A percentile compares a stretch with the other conserved stretches of the same genome.
Conservation (phyloP, 1,140 invertebrate species). For the Orius insidiosus region DNA sequence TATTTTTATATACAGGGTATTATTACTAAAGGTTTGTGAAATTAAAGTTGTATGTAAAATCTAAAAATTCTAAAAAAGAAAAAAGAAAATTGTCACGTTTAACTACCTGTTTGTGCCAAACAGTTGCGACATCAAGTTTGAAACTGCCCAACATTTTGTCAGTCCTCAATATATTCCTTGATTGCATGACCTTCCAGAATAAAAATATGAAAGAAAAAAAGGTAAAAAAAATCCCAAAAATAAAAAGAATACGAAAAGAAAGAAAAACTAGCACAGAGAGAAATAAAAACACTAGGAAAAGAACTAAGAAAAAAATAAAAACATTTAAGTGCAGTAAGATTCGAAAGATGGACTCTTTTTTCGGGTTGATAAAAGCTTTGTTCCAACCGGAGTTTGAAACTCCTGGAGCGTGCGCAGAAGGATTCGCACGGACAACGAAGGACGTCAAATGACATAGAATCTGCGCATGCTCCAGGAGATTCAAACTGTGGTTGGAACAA, state of each 20-base stretch:
- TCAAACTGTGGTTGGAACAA: too few relatives aligned
- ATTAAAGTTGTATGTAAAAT: background rate
- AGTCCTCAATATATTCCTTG: slow-evolving; percentile 57
- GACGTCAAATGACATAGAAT: too few relatives aligned
- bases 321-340: slow-evolving; percentile 1
- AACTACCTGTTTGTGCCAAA: slow-evolving; percentile 68
- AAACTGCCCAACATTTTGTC: slow-evolving; percentile 66
- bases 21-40: background rate
- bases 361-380: too few relatives aligned
- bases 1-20: too few relatives aligned
- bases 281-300: slow-evolving; percentile 9
- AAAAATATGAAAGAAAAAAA: slow-evolving; percentile 13
- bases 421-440: too few relatives aligned
- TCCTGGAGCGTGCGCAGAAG: too few relatives aligned
- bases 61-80: too few relatives aligned
- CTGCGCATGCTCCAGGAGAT: too few relatives aligned
- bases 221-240: slow-evolving; percentile 9
- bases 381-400: too few relatives aligned
- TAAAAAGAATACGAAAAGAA: slow-evolving; percentile 1
- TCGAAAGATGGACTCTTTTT: background rate
- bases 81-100: too few relatives aligned
- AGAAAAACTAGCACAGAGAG: slow-evolving; percentile 6
- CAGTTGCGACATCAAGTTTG: slow-evolving; percentile 75
- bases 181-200: slow-evolving; percentile 49
- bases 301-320: background rate